Evolutionary conservation across 92 coral and sea anemone genomes (phyloP), one percentile per base, ranked within the genome.

Genomic region (Plumapathes pennacea): DNA sequence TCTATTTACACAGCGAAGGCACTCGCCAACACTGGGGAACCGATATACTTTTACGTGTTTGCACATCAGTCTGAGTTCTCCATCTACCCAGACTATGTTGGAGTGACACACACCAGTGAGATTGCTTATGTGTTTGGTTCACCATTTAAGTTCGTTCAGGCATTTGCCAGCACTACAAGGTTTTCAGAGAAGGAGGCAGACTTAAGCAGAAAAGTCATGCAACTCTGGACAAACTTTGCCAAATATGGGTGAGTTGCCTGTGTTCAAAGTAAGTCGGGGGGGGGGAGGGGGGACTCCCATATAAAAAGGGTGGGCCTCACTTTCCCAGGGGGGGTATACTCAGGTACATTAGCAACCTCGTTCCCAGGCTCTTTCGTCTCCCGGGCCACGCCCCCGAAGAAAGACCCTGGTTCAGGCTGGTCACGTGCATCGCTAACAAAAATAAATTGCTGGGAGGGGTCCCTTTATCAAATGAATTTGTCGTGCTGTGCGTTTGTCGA

Each of bases 181-280:
- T 62, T 48, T 51, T 54, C 86, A 1, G 70, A 51, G 10, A 36
- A 60, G 46, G 84, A 77, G 25, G 46, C 33, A 13, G 84, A 78
- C 0, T 41, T 82, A 9, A 40, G 77, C n/a, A 30, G 38, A 41
- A 42, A 67, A 25, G 40, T 78, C 23, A 88, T 88, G 74, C 57
- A 54, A 53, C 43, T 78, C 21, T 88, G 96, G 96, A 63, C 85
- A 20, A 62, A 74, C 52, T 88, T 88, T 64, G 90, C 96, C 9
- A 88, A 88, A 60, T 47, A 59, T 34, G 96, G 96, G 96, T 88
- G 71, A 46, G 6, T 13, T 13, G 12, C 8, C 8, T 9, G 4
- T 10, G 3, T 9, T 19, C 6, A 12, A 53, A 14, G 8, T 13
- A 4, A 18, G 21, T 54, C 2, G n/a, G n/a, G n/a, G n/a, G n/a